Percentiles rank a stretch among this genome's conserved stretches.
These are phyloP conservation scores for Tetramorium parvispinum DNA, from an alignment of 1,140 invertebrate species.

Conservation along the genomic window DNA sequence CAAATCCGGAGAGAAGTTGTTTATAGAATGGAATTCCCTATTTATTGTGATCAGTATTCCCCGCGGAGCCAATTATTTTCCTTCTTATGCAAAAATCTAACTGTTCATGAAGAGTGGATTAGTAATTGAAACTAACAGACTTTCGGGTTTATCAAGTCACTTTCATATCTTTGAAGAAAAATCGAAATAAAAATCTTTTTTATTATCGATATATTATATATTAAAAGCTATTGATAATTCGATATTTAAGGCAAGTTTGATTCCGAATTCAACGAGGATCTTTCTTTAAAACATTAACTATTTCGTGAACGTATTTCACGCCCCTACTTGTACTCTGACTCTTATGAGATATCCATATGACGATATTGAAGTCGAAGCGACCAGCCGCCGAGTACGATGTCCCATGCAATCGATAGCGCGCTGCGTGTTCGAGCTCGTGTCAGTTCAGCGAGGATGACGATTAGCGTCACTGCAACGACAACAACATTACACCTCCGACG, in stretches of 20 bases:
- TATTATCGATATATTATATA: background rate
- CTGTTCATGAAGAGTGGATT: conserved; percentile 1
- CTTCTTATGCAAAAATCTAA: background rate
- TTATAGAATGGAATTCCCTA: conserved; percentile 19
- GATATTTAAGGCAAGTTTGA: background rate
- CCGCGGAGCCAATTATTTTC: conserved; percentile 22
- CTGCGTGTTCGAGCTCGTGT: conserved; percentile 14
- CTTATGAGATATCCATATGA: background rate
- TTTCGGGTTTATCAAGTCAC: background rate
- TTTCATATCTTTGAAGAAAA: background rate
- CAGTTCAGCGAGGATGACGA: conserved; percentile 31
- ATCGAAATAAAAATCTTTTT: background rate
- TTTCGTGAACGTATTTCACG: too few relatives aligned
- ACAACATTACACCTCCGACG: conserved; percentile 47
- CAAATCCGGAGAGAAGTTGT: conserved; percentile 37
- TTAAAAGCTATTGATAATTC: background rate
- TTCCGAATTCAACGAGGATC: too few relatives aligned
- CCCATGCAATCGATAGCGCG: conserved; percentile 31
- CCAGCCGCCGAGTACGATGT: background rate
- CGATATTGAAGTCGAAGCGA: background rate
- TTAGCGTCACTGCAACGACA: conserved; percentile 9
- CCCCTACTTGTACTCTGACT: background rate
- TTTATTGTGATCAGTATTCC: conserved; percentile 26
- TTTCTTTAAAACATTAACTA: too few relatives aligned
- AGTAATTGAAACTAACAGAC: conserved; percentile 15